Evolutionary conservation across 2,888 invertebrate species (phyloP), one percentile per base, ranked within the genome.

Genomic region (Eristalinus aeneus): DNA sequence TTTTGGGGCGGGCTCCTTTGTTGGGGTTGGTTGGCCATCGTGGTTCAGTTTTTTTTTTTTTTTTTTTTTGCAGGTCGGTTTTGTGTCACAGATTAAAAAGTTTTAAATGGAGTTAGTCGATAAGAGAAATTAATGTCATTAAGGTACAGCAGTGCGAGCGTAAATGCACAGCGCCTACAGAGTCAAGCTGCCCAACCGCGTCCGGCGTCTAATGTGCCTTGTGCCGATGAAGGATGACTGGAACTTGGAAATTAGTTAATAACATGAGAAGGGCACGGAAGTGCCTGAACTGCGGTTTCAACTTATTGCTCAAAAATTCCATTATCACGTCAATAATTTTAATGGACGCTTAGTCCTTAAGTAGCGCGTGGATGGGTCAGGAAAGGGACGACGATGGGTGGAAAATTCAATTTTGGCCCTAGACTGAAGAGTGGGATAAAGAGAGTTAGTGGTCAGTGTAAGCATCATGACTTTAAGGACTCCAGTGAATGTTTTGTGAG

Each of bases 81-180:
- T 82, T 82, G 86, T 82, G 77, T 86, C 82, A 86, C 86, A 86
- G 86, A 86, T 86, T 86, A 86, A 86, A 86, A 86, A 86, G 86
- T 86, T 86, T 86, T 86, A 86, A 86, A 86, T 86, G 86, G 86
- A 86, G 82, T 86, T 77, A 86, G 82, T 82, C 86, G 86, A 86
- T 86, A 86, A 86, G 82, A 78, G 77, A 82, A 86, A 86, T 86
- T 86, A 86, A 86, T 86, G 77, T 78, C 86, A 86, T 86, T 86
- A 86, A 82, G 77, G 77, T 78, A 78, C 82, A 61, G 72, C 82
- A 73, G n/a, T 46, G n/a, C 61, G 76, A 73, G 27, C 60, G 63
- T 56, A 46, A 46, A 16, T 46, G 46, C 46, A 46, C 46, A 46
- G 46, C 46, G 16, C 9, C 46, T 0, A 16, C 46, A 4, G 6